Percentiles rank a stretch among this genome's conserved stretches.
These are phyloP conservation scores for Passer domesticus DNA, from an alignment of 2,113 vertebrate genomes.

Conservation along the genomic window DNA sequence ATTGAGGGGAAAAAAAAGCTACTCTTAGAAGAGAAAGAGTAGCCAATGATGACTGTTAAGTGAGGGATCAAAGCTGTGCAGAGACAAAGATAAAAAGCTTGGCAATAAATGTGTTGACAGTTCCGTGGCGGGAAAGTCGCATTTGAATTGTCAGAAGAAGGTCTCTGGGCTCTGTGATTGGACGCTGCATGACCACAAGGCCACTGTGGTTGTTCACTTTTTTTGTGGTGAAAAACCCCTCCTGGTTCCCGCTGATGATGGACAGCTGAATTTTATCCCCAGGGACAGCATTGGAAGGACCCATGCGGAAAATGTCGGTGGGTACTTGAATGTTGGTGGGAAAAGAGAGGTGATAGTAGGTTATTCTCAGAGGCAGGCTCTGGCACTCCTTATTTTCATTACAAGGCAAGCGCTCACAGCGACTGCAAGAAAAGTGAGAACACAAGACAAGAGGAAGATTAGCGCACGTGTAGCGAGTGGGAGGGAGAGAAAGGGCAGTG, in stretches of 20 bases:
- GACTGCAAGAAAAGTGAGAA: constrained; percentile 89
- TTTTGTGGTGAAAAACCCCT: constrained; percentile 85
- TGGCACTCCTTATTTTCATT: constrained; percentile 93
- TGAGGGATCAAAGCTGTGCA: constrained; percentile 78
- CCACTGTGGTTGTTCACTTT: constrained; percentile 82
- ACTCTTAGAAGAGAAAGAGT: background rate
- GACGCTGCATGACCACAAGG: constrained; percentile 85
- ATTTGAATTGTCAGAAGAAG: constrained; percentile 90
- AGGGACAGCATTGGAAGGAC: constrained; percentile 83
- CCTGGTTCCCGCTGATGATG: constrained; percentile 90
- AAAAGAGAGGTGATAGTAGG: constrained; percentile 97
- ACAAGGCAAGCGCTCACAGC: constrained; percentile 99
- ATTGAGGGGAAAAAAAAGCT: background rate
- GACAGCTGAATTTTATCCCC: constrained; percentile 90
- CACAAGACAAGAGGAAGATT: constrained; percentile 74
- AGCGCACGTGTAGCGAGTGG: constrained; percentile 65
- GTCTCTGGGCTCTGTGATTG: constrained; percentile 84
- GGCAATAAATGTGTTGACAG: constrained; percentile 85
- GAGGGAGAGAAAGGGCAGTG: constrained; percentile 34
- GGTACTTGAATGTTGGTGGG: constrained; percentile 93
- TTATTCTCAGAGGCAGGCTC: constrained; percentile 95
- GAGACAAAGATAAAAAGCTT: constrained; percentile 92
- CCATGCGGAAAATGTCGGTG: constrained; percentile 97
- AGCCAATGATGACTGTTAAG: constrained; percentile 5
- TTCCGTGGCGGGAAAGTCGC: constrained; percentile 84